These are phyloP conservation scores for Loriculus beryllinus DNA, from an alignment of 2,797 vertebrate species.

Conservation along the genomic window DNA sequence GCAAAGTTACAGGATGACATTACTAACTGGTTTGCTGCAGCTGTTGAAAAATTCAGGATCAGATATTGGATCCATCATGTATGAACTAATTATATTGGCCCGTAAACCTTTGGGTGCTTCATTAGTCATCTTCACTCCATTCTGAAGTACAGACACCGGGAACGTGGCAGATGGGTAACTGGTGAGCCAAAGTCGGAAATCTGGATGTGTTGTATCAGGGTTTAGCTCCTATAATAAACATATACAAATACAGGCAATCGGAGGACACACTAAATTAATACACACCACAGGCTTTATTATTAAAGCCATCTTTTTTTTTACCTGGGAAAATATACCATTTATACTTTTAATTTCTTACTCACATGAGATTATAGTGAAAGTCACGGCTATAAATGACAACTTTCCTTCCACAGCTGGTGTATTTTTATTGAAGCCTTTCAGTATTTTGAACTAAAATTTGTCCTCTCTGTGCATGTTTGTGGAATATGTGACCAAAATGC, in stretches of 20 bases:
- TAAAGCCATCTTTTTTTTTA: not conserved
- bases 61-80: slow-evolving; percentile 89
- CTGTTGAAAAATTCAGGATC: slow-evolving; percentile 85
- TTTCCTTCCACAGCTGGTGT: not conserved
- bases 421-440: not conserved
- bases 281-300: not conserved
- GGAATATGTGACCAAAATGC: not conserved
- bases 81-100: slow-evolving; percentile 85
- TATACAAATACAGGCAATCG: not conserved
- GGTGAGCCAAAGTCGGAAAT: slow-evolving; percentile 90
- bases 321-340: not conserved
- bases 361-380: not conserved
- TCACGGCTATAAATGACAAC: not conserved
- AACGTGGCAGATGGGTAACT: slow-evolving; percentile 91
- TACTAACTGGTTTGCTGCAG: slow-evolving; percentile 84
- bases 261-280: not conserved
- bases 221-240: slow-evolving; percentile 80
- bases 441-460: not conserved
- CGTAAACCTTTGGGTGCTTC: slow-evolving; percentile 89
- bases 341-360: not conserved
- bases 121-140: slow-evolving; percentile 92
- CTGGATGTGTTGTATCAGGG: slow-evolving; percentile 85
- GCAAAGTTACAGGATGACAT: not conserved
- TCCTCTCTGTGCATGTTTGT: not conserved
- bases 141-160: slow-evolving; percentile 89